A percentile compares a stretch with the other conserved stretches of the same genome.
Evolutionary conservation across 2,113 vertebrate genomes (phyloP).

Genomic region (Podarcis muralis): DNA sequence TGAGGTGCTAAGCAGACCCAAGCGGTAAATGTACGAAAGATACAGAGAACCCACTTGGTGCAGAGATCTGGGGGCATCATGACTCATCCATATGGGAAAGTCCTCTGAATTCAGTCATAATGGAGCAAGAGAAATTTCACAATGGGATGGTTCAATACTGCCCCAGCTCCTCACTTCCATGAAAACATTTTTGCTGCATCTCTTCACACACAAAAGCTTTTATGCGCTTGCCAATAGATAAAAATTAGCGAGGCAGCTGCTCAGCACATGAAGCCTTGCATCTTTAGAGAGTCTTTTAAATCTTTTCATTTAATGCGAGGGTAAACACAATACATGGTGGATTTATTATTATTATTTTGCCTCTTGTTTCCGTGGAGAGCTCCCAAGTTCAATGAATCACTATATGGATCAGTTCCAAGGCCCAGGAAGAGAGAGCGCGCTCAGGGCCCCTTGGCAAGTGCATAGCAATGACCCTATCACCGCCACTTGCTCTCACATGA

Average conservation of each 20-base stretch:
- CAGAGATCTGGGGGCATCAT: not conserved
- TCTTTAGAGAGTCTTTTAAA: not conserved
- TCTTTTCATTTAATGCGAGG: conserved; percentile 1
- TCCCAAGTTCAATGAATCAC: not conserved
- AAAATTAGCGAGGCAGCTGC: not conserved
- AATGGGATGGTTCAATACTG: not conserved
- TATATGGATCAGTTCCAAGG: not conserved
- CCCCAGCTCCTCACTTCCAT: too few species aligned
- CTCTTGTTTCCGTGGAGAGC: conserved; percentile 10
- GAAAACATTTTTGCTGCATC: not conserved
- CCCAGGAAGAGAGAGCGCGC: not conserved
- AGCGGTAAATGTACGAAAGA: not conserved
- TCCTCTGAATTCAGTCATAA: not conserved
- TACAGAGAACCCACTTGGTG: not conserved
- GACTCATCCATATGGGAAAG: not conserved
- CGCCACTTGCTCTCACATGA: not conserved
- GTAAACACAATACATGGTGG: not conserved
- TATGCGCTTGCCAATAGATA: not conserved
- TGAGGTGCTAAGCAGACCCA: not conserved
- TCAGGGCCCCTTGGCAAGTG: not conserved
- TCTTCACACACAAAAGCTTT: not conserved
- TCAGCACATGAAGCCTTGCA: not conserved
- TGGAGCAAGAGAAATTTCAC: not conserved
- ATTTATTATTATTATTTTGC: not conserved
- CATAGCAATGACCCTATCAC: not conserved